Percentiles rank a stretch among this genome's conserved stretches.
Conservation (phyloP, 2,797 vertebrate genomes). For the Pantherophis vulpinus region DNA sequence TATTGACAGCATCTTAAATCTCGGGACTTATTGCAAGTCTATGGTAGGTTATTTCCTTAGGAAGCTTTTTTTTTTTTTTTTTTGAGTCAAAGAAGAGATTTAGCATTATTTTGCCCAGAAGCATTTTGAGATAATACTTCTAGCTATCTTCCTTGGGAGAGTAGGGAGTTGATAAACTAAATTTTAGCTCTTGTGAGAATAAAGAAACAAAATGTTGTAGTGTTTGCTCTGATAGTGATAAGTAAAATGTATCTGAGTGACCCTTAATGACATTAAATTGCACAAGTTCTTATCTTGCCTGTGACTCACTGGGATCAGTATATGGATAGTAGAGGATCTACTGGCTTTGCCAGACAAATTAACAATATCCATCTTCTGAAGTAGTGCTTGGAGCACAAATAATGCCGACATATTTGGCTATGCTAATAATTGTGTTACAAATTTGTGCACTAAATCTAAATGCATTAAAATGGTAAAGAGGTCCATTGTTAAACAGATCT, state of each 20-base stretch:
- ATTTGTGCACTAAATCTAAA: not conserved
- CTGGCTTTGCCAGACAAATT: not conserved
- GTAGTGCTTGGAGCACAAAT: not conserved
- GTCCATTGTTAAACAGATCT: not conserved
- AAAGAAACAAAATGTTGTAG: not conserved
- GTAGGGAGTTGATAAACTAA: not conserved
- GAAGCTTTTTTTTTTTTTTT: not conserved
- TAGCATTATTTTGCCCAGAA: not conserved
- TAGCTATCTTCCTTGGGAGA: not conserved
- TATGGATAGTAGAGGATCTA: slow-evolving; percentile 11
- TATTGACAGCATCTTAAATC: not conserved
- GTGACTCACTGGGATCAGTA: not conserved
- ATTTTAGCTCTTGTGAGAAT: not conserved
- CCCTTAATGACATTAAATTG: slow-evolving; percentile 8
- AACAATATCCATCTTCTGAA: not conserved
- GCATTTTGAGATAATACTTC: not conserved
- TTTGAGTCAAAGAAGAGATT: not conserved
- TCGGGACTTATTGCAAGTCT: not conserved
- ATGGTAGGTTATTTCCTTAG: not conserved
- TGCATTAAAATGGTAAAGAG: slow-evolving; percentile 11
- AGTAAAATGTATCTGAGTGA: slow-evolving; percentile 12
- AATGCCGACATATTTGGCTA: not conserved
- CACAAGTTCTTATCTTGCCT: slow-evolving; percentile 10
- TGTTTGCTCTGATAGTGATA: not conserved
- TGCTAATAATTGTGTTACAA: not conserved